A percentile compares a stretch with the other conserved stretches of the same genome.
These are phyloP conservation scores for Torymus auratus DNA, from an alignment of 2,888 invertebrate species.

Conservation along the genomic window DNA sequence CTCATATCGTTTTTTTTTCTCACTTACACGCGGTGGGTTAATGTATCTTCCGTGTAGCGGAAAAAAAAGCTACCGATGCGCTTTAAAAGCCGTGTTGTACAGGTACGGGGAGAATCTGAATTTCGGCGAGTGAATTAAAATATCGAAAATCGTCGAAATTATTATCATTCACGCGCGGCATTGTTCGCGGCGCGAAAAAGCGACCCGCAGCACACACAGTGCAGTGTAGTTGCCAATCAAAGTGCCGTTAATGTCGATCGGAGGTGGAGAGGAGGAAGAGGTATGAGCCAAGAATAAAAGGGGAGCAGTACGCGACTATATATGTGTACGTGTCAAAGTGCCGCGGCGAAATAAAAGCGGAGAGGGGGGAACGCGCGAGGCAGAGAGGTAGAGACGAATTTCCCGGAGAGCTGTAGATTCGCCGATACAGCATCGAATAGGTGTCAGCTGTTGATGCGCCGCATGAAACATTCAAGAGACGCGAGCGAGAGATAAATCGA, in stretches of 20 bases:
- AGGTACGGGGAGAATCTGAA: too few relatives aligned
- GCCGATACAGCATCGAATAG: conserved; percentile 46
- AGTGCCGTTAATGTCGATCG: conserved; percentile 45
- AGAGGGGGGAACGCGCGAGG: neutral
- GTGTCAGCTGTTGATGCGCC: conserved; percentile 47
- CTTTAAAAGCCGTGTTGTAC: too few relatives aligned
- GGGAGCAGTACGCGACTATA: neutral
- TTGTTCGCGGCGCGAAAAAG: too few relatives aligned
- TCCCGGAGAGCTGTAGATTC: conserved; percentile 19
- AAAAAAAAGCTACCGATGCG: too few relatives aligned
- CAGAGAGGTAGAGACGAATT: conserved; percentile 30
- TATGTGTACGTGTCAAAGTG: conserved; percentile 20
- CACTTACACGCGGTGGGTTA: neutral
- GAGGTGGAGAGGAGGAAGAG: neutral
- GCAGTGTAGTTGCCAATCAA: conserved; percentile 47
- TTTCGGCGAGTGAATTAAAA: too few relatives aligned
- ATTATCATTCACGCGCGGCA: too few relatives aligned
- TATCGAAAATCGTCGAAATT: too few relatives aligned
- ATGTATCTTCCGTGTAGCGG: conserved; percentile 27
- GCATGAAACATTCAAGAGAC: conserved; percentile 46
- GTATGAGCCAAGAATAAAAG: conserved; percentile 27
- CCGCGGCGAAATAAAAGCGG: conserved; percentile 39
- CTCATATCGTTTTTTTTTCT: neutral
- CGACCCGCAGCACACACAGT: neutral
- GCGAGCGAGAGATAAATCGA: conserved; percentile 31